These are phyloP conservation scores for Haliclona indistincta DNA, from an alignment of 37 sponge, comb jelly and placozoan genomes.

Conservation along the genomic window DNA sequence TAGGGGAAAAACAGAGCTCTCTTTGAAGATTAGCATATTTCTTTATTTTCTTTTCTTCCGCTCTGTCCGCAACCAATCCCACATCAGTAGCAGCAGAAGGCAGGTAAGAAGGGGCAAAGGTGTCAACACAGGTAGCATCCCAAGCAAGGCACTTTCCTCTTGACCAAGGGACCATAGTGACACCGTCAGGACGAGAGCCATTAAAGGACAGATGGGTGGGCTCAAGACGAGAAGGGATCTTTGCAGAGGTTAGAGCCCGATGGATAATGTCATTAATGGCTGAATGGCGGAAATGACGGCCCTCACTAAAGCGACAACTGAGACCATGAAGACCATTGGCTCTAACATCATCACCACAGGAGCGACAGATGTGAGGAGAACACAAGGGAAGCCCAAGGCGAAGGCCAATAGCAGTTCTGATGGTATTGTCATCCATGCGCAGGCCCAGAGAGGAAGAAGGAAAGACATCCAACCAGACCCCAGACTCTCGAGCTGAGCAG, in stretches of 20 bases:
- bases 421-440: conserved; percentile 11
- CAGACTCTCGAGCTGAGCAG: conserved; percentile 6
- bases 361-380: conserved; percentile 7
- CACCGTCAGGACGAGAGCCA: conserved; percentile 39
- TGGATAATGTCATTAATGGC: conserved; percentile 34
- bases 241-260: conserved; percentile 30
- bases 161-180: conserved; percentile 20
- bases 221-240: conserved; percentile 32
- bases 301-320: conserved; percentile 18
- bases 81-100: background rate
- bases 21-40: conserved; percentile 5
- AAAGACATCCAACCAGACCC: conserved; percentile 2
- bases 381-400: conserved; percentile 30
- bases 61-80: background rate
- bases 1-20: background rate
- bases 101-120: background rate
- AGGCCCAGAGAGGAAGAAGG: conserved; percentile 25
- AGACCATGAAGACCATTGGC: conserved; percentile 16
- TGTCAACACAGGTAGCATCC: conserved; percentile 33
- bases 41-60: background rate
- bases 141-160: background rate
- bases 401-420: conserved; percentile 37
- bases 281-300: conserved; percentile 8
- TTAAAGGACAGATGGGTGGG: conserved; percentile 19
- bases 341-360: conserved; percentile 16